Evolutionary conservation across 2,888 invertebrate genomes (phyloP), one percentile per base, ranked within the genome.

Genomic region (Caenorhabditis sp.): DNA sequence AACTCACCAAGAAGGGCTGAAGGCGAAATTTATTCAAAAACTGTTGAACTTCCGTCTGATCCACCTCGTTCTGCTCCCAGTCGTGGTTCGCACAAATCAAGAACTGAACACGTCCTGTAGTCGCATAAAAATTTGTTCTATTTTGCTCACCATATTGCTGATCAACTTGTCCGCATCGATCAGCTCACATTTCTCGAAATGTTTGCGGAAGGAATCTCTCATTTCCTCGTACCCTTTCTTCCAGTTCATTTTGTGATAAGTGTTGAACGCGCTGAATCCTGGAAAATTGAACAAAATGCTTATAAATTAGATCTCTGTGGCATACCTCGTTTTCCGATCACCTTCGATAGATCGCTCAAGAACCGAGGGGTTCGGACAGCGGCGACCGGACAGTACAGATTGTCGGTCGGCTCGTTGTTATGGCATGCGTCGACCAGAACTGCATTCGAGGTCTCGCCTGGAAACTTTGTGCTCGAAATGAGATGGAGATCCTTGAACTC

Each of bases 351-450:
- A 50, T 48, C 52, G 17, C 58, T 35, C 17, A 68, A 24, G 7
- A 68, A 68, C 26, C 58, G 43, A 24, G 58, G 58, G 9, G 58
- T 68, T 30, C 58, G 13, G 6, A 43, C n/a, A 1, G 50, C 20
- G 17, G 41, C 68, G 0, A 68, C 68, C 5, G 68, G 68, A 35
- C 68, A 68, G 26, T 32, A 68, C 5, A 68, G 32, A 1, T 52
- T 58, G 50, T 68, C 58, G 0, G 13, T 26, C 8, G 68, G 68
- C 6, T 41, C 50, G n/a, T 20, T 50, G 35, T 58, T 68, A n/a
- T 68, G 50, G n/a, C 68, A 68, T 6, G 68, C 68, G 13, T 68
- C 68, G 17, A 68, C 39, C 2, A 68, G 52, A 37, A 68, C 68
- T 15, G 68, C 68, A 26, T 68, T 43, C 20, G 68, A 58, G 20